Evolutionary conservation across 2,113 vertebrate species (phyloP).

Genomic region (Nothobranchius furzeri): DNA sequence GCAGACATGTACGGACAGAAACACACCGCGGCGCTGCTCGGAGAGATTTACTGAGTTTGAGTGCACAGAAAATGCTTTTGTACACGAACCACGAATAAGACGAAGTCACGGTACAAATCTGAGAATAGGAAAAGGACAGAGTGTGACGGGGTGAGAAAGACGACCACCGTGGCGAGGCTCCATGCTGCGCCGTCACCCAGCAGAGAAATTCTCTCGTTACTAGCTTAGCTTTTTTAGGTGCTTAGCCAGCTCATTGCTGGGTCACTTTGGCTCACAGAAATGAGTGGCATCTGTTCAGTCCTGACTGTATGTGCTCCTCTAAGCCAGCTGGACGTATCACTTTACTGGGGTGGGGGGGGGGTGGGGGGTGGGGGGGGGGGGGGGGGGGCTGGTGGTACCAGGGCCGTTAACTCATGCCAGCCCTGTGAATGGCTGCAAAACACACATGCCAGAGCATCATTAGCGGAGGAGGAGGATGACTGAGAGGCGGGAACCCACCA

Average conservation of each 20-base stretch:
- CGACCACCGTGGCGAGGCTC: slow-evolving; percentile 23
- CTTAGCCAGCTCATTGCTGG: slow-evolving; percentile 62
- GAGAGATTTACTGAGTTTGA: background rate
- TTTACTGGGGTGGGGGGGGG: slow-evolving; percentile 26
- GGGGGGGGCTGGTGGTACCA: slow-evolving; percentile 37
- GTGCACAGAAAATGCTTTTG: background rate
- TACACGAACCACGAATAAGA: background rate
- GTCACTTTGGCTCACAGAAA: slow-evolving; percentile 61
- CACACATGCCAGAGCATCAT: slow-evolving; percentile 54
- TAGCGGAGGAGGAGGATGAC: slow-evolving; percentile 36
- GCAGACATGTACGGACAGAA: slow-evolving; percentile 5
- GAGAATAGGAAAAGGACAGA: slow-evolving; percentile 39
- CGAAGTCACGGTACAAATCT: slow-evolving; percentile 26
- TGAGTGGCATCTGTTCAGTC: slow-evolving; percentile 65
- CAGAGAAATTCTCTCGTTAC: slow-evolving; percentile 47
- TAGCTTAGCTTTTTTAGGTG: slow-evolving; percentile 44
- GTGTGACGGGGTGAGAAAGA: slow-evolving; percentile 32
- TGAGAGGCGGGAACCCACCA: slow-evolving; percentile 9
- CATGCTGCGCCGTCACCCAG: slow-evolving; percentile 39
- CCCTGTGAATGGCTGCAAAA: slow-evolving; percentile 34
- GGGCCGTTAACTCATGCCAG: slow-evolving; percentile 62
- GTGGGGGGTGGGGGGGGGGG: slow-evolving; percentile 25
- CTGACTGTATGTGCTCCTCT: slow-evolving; percentile 31
- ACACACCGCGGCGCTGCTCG: background rate
- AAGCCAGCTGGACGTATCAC: slow-evolving; percentile 63